Percentiles rank a stretch among this genome's conserved stretches.
Conservation (phyloP, 2,888 invertebrate species). For the Hololepta plana region DNA sequence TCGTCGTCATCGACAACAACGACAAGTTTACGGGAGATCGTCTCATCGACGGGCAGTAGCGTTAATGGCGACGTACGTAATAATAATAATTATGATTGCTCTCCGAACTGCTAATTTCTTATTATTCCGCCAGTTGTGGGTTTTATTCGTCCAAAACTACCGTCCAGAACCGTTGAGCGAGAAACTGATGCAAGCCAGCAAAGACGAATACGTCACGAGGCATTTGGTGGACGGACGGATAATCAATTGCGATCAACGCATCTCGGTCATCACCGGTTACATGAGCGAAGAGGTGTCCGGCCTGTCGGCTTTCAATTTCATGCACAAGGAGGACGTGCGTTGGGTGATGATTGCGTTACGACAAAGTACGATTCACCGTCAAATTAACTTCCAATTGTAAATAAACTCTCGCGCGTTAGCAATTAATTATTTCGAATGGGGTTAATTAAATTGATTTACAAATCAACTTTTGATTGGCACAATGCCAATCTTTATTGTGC, state of each 20-base stretch:
- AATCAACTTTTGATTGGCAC: no score
- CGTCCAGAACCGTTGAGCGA: conserved; percentile 52
- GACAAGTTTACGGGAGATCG: no score
- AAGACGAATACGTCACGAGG: conserved; percentile 77
- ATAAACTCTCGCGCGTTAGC: no score
- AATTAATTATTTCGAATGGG: no score
- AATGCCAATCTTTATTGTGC: no score
- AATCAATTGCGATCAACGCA: conserved; percentile 79
- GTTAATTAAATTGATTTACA: no score
- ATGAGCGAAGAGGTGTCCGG: conserved; percentile 79
- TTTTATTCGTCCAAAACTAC: conserved; percentile 55
- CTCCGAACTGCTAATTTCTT: not conserved
- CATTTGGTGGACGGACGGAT: conserved; percentile 80
- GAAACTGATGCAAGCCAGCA: conserved; percentile 44
- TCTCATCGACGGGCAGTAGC: no score
- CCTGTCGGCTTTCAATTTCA: conserved; percentile 74
- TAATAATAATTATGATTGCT: not conserved
- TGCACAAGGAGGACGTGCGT: conserved; percentile 77
- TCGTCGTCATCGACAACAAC: not conserved
- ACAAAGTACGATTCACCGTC: no score
- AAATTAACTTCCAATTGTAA: no score
- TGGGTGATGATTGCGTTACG: conserved; percentile 77
- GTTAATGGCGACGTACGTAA: no score
- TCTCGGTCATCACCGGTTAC: conserved; percentile 75
- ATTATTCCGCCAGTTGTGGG: conserved; percentile 33